phyloP scores from a whole-genome alignment of 1,140 invertebrate genomes.

The Polypedilum pembai region DNA sequence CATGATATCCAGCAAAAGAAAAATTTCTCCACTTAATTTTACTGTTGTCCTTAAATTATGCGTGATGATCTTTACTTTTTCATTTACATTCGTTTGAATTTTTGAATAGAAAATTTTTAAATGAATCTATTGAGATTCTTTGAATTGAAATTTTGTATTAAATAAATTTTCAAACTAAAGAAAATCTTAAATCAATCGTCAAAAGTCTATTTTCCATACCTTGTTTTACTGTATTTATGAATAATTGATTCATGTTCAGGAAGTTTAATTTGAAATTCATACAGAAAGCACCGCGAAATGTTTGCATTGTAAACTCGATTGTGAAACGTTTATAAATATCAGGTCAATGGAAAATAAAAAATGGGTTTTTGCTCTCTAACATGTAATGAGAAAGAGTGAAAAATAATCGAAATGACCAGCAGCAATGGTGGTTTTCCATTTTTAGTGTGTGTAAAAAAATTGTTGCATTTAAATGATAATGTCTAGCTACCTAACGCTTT shows the following conservation, averaged over 20 bases:
- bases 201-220: too few relatives aligned
- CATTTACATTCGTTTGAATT: too few relatives aligned
- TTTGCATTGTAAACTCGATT: constrained; percentile 6
- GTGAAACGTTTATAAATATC: background rate
- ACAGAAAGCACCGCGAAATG: background rate
- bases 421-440: background rate
- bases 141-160: too few relatives aligned
- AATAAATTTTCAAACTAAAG: too few relatives aligned
- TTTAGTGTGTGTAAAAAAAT: background rate
- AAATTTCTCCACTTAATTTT: constrained; percentile 4
- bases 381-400: background rate
- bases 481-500: background rate
- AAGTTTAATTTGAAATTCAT: constrained; percentile 14
- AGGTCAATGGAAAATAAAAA: constrained; percentile 12
- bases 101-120: too few relatives aligned
- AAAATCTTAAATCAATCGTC: too few relatives aligned
- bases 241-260: background rate
- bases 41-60: constrained; percentile 11
- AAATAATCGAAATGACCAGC: background rate
- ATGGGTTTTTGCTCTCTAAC: background rate
- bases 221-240: too few relatives aligned
- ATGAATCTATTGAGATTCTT: too few relatives aligned
- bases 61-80: background rate
- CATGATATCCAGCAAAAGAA: constrained; percentile 1
- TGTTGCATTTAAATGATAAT: constrained; percentile 19